A percentile compares a stretch with the other conserved stretches of the same genome.
Conservation (phyloP, 2,113 vertebrate genomes). For the Embiotoca jacksoni region DNA sequence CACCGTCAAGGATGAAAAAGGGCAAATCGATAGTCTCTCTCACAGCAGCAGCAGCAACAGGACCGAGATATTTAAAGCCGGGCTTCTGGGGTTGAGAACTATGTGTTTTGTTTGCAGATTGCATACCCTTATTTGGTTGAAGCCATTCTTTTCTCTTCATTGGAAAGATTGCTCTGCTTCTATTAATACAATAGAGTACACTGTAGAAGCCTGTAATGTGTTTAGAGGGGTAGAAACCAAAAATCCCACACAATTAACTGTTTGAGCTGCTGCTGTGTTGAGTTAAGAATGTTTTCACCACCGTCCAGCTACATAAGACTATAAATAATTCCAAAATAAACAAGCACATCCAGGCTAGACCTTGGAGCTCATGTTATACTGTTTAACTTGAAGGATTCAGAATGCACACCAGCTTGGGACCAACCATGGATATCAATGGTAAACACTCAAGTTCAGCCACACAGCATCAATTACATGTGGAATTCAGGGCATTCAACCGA, state of each 20-base stretch:
- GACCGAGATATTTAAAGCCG: slow-evolving; percentile 51
- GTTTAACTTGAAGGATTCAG: slow-evolving; percentile 54
- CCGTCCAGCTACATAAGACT: slow-evolving; percentile 19
- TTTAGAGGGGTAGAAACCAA: slow-evolving; percentile 47
- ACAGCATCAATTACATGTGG: slow-evolving; percentile 87
- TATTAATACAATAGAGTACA: slow-evolving; percentile 60
- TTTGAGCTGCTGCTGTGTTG: slow-evolving; percentile 14
- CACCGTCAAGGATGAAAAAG: slow-evolving; percentile 40
- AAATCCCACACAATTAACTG: slow-evolving; percentile 44
- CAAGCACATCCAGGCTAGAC: slow-evolving; percentile 27
- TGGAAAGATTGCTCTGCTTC: slow-evolving; percentile 53
- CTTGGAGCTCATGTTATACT: slow-evolving; percentile 50
- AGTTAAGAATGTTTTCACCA: slow-evolving; percentile 46
- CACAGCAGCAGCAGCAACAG: slow-evolving; percentile 39
- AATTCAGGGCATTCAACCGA: slow-evolving; percentile 86
- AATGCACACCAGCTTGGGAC: slow-evolving; percentile 49
- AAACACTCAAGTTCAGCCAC: slow-evolving; percentile 78
- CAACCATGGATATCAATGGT: slow-evolving; percentile 44
- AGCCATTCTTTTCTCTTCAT: slow-evolving; percentile 55
- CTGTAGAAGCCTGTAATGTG: slow-evolving; percentile 28
- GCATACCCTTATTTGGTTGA: slow-evolving; percentile 75
- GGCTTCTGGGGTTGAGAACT: slow-evolving; percentile 39
- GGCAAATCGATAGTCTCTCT: slow-evolving; percentile 51
- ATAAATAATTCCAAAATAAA: slow-evolving; percentile 65
- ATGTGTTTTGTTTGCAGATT: slow-evolving; percentile 66